Evolutionary conservation across 2,797 vertebrate species (phyloP).

Genomic region (Phoeniculus purpureus): DNA sequence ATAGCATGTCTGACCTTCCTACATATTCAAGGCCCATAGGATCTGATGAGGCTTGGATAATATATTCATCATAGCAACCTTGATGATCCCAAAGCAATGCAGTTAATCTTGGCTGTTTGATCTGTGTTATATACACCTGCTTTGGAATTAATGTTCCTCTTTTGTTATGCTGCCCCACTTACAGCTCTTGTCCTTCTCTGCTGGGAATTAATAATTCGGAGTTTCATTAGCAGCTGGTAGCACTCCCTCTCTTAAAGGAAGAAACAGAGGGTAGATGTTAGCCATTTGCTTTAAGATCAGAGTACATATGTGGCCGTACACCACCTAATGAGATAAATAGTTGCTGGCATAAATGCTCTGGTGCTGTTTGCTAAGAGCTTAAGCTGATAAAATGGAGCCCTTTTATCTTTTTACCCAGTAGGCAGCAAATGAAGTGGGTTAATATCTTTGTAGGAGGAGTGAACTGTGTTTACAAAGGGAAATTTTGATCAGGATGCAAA

Average conservation of each 20-base stretch:
- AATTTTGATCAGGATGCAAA: neutral
- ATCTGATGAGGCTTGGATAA: fast-evolving
- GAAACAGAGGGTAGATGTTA: neutral
- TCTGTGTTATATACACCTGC: neutral
- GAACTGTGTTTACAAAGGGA: neutral
- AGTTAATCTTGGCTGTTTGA: neutral
- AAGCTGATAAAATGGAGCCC: neutral
- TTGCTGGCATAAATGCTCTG: neutral
- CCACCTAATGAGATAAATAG: neutral
- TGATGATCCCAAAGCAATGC: fast-evolving
- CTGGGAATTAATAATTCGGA: neutral
- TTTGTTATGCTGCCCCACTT: neutral
- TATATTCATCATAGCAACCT: neutral
- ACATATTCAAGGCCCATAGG: neutral
- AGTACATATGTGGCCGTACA: neutral
- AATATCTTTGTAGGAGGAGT: neutral
- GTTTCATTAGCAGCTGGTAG: neutral
- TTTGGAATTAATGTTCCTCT: neutral
- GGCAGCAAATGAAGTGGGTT: slow-evolving; percentile 9
- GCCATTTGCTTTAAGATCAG: neutral
- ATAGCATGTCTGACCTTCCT: neutral
- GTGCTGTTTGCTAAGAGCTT: slow-evolving; percentile 2
- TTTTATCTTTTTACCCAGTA: slow-evolving; percentile 10
- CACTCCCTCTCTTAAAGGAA: neutral
- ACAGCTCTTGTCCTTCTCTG: neutral